Base-by-base conservation (phyloP, 2,888 invertebrate genomes). In the Drosophila vallismaia region DNA sequence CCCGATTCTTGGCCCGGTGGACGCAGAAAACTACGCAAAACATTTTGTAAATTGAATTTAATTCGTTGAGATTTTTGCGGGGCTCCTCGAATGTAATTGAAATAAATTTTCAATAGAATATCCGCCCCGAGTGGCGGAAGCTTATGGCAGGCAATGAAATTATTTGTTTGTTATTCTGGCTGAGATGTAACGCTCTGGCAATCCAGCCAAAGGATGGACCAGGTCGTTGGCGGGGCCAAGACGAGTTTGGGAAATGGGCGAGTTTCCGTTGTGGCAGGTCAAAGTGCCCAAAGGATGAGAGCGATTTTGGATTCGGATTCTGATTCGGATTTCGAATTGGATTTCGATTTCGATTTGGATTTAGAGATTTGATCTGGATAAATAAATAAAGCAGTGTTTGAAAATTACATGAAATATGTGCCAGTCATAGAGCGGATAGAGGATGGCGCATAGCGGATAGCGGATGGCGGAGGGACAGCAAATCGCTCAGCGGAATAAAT, bases 81-180 rank as follows among this genome's bases (percentile, higher is more conserved):
- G 45, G 54, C 64, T 59, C 68, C 64, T 59, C 68, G 72, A 84
- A 85, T 81, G 82, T 87, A 82, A 85, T 82, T 82, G 87, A 85
- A 82, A 78, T 82, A 82, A 87, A 82, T 87, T 80, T 81, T 87
- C 87, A 85, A 84, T 87, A 62, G 85, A 77, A 81, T 87, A 87
- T 82, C 88, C 82, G 82, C 45, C 63, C 79, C 64, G 71, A 62
- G 62, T 58, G 66, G 70, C 81, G 81, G 81, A 82, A 83, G 77
- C 77, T 77, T 72, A 80, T 86, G 86, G 72, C 77, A 73, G 75
- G 50, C 75, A 79, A 79, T 83, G 62, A 64, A 73, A 69, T 58
- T 68, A 53, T 69, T 54, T 58, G 59, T 70, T 58, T 72, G 57
- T 51, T 63, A 44, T 50, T 60, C 59, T 59, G 28, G 59, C 36